These are phyloP conservation scores for Amphipyra berbera DNA, from an alignment of 2,888 invertebrate genomes.

Conservation along the genomic window DNA sequence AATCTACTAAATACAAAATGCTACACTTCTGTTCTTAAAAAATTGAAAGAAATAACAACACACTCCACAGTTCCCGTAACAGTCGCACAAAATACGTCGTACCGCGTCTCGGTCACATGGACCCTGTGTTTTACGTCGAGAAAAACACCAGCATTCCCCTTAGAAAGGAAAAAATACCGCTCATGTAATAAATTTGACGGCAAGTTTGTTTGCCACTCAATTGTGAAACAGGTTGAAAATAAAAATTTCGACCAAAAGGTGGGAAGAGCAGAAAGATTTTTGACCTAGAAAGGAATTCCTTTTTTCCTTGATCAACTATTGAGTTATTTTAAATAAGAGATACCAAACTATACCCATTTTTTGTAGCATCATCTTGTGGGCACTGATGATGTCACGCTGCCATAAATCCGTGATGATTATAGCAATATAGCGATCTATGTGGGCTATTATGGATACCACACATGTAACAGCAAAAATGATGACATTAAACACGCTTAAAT, in stretches of 20 bases:
- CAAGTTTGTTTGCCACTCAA: constrained; percentile 39
- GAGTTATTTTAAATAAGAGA: too few species aligned
- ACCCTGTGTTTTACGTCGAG: constrained; percentile 29
- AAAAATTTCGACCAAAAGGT: not conserved
- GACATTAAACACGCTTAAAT: not conserved
- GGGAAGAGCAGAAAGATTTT: not conserved
- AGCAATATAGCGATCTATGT: too few species aligned
- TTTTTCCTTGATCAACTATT: too few species aligned
- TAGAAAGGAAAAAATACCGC: constrained; percentile 48
- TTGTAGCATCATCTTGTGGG: too few species aligned
- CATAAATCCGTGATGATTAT: too few species aligned
- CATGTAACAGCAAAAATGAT: not conserved
- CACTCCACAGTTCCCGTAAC: constrained; percentile 36
- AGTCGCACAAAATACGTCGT: constrained; percentile 32
- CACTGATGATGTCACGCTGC: too few species aligned
- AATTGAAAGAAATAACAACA: not conserved
- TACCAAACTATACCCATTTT: too few species aligned
- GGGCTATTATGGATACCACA: too few species aligned
- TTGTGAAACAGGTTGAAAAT: constrained; percentile 19
- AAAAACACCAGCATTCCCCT: constrained; percentile 51
- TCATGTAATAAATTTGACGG: constrained; percentile 44
- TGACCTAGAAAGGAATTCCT: too few species aligned
- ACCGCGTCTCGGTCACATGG: constrained; percentile 42
- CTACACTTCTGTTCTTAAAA: too few species aligned
- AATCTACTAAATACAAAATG: not conserved